Evolutionary conservation across 92 coral and sea anemone genomes (phyloP), one percentile per base, ranked within the genome.

Genomic region (Palythoa heliodiscus): DNA sequence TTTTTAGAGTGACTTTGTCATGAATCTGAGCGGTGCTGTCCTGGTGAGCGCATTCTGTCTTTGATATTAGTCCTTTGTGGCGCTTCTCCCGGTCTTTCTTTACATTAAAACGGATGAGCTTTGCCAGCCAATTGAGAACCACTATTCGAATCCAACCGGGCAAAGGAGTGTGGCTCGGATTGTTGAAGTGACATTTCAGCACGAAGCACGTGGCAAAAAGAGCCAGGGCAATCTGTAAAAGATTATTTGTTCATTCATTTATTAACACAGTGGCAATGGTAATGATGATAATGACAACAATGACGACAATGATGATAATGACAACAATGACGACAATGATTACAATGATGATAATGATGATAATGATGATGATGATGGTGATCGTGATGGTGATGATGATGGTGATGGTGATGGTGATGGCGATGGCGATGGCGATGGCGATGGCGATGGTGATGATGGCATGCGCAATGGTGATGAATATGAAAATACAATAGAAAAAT

Each of bases 171-270:
- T 94, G 98, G 52, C 92, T 86, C 11, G 98, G 98, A 25, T 94
- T 89, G 84, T 90, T 92, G 89, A 94, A 94, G 74, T 94, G 87
- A 57, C 95, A 91, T 54, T 88, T 90, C 19, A 94, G 85, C 14
- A 94, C 98, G 19, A 94, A 76, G 53, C 98, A 94, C 13, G 98
- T 94, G 58, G 95, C 95, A 29, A 94, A 86, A 15, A 94, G 88
- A 35, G 98, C 98, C 82, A 94, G 74, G 55, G 95, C 95, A 72
- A 94, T 93, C 98, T 93, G 77, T 25, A 25, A 16, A 74, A 17
- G 52, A 64, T 14, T 15, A 83, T 0, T 54, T 3, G 11, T 78
- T 20, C 10, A 74, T n/a, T 74, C 2, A 63, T 63, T 19, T 5
- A 17, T 7, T 16, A n/a, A 61, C 3, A 4, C 3, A 4, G 5